Conservation (phyloP, 2,797 vertebrate species). For the Novumbra hubbsi region DNA sequence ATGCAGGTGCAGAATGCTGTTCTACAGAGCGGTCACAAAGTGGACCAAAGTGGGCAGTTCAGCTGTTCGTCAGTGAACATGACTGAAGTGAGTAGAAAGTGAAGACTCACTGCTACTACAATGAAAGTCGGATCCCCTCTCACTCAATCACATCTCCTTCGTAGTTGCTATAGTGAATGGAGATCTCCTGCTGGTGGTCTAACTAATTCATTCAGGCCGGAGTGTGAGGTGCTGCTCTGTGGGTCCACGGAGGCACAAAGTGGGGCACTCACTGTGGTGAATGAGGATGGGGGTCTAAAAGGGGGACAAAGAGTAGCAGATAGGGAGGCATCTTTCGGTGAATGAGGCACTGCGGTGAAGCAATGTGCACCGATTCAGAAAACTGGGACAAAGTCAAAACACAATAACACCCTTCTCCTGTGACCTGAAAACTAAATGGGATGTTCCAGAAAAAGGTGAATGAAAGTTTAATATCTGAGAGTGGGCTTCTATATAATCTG, state of each 20-base stretch:
- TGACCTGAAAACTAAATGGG: neutral
- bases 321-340: neutral
- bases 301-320: neutral
- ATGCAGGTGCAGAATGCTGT: neutral
- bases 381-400: neutral
- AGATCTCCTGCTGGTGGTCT: neutral
- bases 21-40: neutral
- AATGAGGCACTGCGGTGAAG: neutral
- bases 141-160: neutral
- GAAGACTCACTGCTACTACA: neutral
- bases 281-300: neutral
- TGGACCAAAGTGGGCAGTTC: neutral
- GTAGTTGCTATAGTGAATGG: neutral
- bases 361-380: slow-evolving; percentile 5
- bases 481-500: neutral
- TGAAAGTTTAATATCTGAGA: slow-evolving; percentile 11
- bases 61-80: neutral
- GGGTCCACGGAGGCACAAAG: neutral
- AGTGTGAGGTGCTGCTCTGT: neutral
- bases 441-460: neutral
- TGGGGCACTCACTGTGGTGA: slow-evolving; percentile 1
- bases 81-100: neutral
- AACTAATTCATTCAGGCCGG: slow-evolving; percentile 1
- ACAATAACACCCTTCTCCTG: neutral
- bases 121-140: neutral